Conservation (phyloP, 1,140 invertebrate genomes). For the Fopius arisanus region DNA sequence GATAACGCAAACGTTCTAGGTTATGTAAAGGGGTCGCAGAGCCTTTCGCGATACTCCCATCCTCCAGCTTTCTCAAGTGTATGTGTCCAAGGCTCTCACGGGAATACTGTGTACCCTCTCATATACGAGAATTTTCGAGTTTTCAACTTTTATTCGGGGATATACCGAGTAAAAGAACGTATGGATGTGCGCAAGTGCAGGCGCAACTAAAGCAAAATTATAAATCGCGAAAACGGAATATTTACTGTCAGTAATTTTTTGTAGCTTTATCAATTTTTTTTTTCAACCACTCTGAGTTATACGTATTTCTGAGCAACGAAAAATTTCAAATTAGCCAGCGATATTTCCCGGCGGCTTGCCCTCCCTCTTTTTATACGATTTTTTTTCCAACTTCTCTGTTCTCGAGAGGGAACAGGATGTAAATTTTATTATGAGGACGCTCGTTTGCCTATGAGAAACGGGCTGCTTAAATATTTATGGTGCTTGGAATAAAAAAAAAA, state of each 20-base stretch:
- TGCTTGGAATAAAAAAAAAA: constrained; percentile 40
- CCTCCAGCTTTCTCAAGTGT: background rate
- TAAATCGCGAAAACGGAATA: background rate
- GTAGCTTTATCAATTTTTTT: constrained; percentile 2
- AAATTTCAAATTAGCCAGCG: constrained; percentile 11
- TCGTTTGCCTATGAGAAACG: constrained; percentile 47
- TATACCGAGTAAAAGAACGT: background rate
- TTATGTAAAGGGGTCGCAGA: constrained; percentile 3
- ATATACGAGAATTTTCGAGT: background rate
- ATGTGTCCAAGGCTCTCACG: background rate
- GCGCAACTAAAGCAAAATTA: background rate
- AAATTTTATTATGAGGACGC: constrained; percentile 40
- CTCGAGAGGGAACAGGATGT: constrained; percentile 31
- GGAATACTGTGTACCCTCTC: background rate
- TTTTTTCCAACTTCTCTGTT: constrained; percentile 14
- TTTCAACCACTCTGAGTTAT: background rate
- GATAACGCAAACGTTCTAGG: constrained; percentile 47
- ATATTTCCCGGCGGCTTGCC: background rate
- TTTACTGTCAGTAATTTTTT: background rate
- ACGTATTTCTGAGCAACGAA: background rate
- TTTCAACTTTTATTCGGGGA: background rate
- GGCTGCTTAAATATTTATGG: constrained; percentile 52
- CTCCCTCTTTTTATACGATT: constrained; percentile 15
- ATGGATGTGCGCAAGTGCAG: background rate
- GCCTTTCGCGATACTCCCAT: background rate